phyloP scores from a whole-genome alignment of 2,888 invertebrate genomes.

The Mallateleia sp. region DNA sequence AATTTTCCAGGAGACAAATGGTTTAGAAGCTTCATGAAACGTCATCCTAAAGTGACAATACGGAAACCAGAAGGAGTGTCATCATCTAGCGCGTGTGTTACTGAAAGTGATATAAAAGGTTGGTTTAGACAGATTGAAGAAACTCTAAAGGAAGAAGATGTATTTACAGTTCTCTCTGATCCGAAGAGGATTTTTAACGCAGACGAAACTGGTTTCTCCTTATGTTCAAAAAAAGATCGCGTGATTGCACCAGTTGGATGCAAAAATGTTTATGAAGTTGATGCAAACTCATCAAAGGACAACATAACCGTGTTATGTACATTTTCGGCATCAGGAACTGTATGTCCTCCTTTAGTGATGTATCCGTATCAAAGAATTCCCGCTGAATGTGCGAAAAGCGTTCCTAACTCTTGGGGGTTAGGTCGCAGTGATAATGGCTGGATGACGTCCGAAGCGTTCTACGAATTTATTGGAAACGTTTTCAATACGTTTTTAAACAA shows the following conservation, averaged over 20 bases:
- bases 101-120: slow-evolving; percentile 80
- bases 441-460: slow-evolving; percentile 57
- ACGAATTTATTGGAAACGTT: slow-evolving; percentile 55
- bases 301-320: slow-evolving; percentile 52
- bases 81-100: slow-evolving; percentile 80
- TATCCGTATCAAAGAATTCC: slow-evolving; percentile 61
- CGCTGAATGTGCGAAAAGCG: slow-evolving; percentile 27
- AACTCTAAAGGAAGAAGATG: slow-evolving; percentile 76
- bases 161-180: slow-evolving; percentile 61
- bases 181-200: slow-evolving; percentile 83
- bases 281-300: slow-evolving; percentile 39
- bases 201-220: slow-evolving; percentile 83
- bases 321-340: slow-evolving; percentile 50
- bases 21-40: slow-evolving; percentile 26
- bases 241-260: slow-evolving; percentile 75
- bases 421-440: slow-evolving; percentile 52
- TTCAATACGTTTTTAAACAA: slow-evolving; percentile 33
- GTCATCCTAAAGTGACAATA: slow-evolving; percentile 79
- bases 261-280: slow-evolving; percentile 65
- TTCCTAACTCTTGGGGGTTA: slow-evolving; percentile 44
- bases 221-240: slow-evolving; percentile 82
- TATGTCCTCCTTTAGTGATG: slow-evolving; percentile 58
- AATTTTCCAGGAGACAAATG: slow-evolving; percentile 37
- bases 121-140: slow-evolving; percentile 81
- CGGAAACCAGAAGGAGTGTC: slow-evolving; percentile 82